A percentile compares a stretch with the other conserved stretches of the same genome.
Evolutionary conservation across 2,113 vertebrate species (phyloP).

Genomic region (Stomatorhinus ivindoensis): DNA sequence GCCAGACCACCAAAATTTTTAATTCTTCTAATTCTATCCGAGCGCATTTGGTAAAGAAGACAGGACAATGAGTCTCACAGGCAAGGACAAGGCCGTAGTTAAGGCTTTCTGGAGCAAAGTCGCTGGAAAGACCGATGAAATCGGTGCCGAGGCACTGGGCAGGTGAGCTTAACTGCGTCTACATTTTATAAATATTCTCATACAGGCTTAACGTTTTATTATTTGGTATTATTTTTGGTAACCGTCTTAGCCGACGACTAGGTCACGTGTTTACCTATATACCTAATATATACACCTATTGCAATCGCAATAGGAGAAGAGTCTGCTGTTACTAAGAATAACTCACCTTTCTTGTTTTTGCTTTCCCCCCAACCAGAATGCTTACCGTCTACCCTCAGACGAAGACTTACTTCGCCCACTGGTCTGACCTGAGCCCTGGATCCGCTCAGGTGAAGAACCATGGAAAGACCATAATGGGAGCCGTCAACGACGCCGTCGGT

Average conservation of each 20-base stretch:
- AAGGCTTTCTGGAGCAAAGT: slow-evolving; percentile 23
- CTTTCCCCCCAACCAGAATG: slow-evolving; percentile 11
- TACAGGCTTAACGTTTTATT: background rate
- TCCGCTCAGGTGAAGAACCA: slow-evolving; percentile 24
- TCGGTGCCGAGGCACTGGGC: slow-evolving; percentile 16
- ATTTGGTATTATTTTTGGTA: background rate
- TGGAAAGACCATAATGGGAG: slow-evolving; percentile 30
- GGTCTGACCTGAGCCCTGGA: background rate
- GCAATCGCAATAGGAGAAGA: background rate
- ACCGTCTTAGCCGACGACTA: background rate
- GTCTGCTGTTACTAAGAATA: background rate
- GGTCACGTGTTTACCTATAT: background rate
- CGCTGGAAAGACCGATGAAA: background rate
- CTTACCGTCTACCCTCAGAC: slow-evolving; percentile 21
- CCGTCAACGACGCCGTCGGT: slow-evolving; percentile 30
- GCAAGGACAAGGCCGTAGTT: slow-evolving; percentile 24
- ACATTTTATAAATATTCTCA: background rate
- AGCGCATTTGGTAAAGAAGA: background rate
- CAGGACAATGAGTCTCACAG: slow-evolving; percentile 33
- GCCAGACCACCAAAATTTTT: background rate
- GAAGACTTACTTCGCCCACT: slow-evolving; percentile 28
- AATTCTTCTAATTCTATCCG: background rate
- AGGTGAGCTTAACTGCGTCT: slow-evolving; percentile 14
- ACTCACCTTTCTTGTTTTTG: background rate
- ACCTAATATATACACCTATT: background rate